Evolutionary conservation across 2,888 invertebrate genomes (phyloP).

Genomic region (Buathra laborator): DNA sequence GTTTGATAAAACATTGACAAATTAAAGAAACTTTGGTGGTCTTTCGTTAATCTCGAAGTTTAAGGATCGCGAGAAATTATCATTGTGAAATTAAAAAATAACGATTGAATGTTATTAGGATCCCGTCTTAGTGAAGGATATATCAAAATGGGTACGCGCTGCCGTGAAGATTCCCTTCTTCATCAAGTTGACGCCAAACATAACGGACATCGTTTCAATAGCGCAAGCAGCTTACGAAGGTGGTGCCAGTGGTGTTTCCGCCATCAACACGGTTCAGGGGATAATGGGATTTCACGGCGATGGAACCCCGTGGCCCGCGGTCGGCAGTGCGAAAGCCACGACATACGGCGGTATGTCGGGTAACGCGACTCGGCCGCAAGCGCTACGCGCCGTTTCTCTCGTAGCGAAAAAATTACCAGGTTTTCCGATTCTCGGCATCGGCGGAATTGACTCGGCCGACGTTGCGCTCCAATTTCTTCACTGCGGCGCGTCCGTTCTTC

Average conservation of each 20-base stretch:
- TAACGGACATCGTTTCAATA: conserved; percentile 96
- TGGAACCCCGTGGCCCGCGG: conserved; percentile 96
- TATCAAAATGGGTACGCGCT: conserved; percentile 95
- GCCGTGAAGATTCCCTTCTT: conserved; percentile 98
- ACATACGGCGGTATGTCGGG: conserved; percentile 98
- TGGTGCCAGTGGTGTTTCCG: conserved; percentile 97
- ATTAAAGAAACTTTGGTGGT: too few relatives aligned
- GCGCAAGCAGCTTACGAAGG: conserved; percentile 96
- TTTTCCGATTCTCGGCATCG: conserved; percentile 97
- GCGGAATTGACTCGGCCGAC: conserved; percentile 99
- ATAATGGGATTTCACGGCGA: conserved; percentile 95
- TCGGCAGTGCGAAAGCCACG: conserved; percentile 93
- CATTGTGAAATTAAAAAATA: too few relatives aligned
- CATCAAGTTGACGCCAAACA: conserved; percentile 98
- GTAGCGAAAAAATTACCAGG: conserved; percentile 94
- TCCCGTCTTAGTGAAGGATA: conserved; percentile 94
- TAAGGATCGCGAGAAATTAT: neutral
- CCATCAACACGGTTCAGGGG: conserved; percentile 98
- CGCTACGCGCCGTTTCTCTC: conserved; percentile 95
- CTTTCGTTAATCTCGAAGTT: too few relatives aligned
- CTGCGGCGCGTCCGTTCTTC: conserved; percentile 96
- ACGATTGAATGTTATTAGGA: conserved; percentile 86
- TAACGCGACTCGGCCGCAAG: conserved; percentile 98
- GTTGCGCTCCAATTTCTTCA: conserved; percentile 97
- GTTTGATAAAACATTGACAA: too few relatives aligned